These are phyloP conservation scores for Triops longicaudatus DNA, from an alignment of 1,140 invertebrate species.

Conservation along the genomic window DNA sequence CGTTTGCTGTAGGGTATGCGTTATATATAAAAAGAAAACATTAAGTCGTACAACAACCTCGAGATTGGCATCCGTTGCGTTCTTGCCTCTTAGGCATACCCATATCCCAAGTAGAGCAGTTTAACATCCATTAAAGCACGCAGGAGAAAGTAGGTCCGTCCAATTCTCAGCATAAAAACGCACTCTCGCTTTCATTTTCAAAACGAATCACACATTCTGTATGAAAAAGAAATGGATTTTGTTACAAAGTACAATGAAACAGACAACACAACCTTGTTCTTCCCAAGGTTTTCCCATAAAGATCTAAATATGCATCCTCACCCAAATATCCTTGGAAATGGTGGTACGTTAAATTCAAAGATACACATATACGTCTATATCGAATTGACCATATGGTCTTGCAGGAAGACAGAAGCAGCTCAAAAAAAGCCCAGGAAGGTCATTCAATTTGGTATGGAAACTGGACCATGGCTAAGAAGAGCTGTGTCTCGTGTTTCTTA, in stretches of 20 bases:
- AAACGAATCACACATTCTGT: not conserved
- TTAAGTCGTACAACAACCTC: no score
- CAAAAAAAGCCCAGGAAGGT: not conserved
- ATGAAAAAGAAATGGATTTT: not conserved
- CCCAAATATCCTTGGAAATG: no score
- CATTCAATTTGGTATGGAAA: not conserved
- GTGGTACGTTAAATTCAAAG: not conserved
- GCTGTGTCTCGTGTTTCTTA: not conserved
- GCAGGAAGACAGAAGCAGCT: not conserved
- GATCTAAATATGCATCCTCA: no score
- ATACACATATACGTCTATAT: not conserved
- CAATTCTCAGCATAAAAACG: not conserved
- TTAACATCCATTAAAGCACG: not conserved
- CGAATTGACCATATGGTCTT: no score
- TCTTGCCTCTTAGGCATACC: not conserved
- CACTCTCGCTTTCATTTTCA: not conserved
- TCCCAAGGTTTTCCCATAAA: no score
- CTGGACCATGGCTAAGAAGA: not conserved
- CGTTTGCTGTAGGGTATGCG: no score
- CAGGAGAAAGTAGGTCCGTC: not conserved
- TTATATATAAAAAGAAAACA: no score
- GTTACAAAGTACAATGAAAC: no score
- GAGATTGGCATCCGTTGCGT: not conserved
- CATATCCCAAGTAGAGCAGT: not conserved
- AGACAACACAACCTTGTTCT: no score